Base-by-base conservation (phyloP, 2,797 vertebrate genomes). In the Lemur catta region DNA sequence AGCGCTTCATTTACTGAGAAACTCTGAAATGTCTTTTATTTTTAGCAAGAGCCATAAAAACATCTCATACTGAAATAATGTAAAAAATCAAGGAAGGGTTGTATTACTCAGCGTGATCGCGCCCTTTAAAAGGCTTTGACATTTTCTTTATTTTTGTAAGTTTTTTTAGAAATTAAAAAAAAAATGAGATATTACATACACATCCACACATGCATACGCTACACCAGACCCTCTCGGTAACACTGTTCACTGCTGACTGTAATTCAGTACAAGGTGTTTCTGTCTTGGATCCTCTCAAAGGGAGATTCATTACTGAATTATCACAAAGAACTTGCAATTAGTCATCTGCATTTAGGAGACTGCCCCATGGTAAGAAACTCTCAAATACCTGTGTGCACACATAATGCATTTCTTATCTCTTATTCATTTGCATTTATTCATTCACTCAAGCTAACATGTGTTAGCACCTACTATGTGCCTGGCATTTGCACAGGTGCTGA, bases 21-120 rank as follows among this genome's bases (percentile, higher is more conserved):
- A 63, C 97, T 98, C 97, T 97, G 97, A 98, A 98, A 98, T 98
- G 95, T 98, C 98, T 98, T 97, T 98, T 98, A 98, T 98, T 98
- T 98, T 98, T 98, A 98, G 98, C 98, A 98, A 93, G 92, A 97
- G 97, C 95, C 98, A 97, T 97, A 98, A 98, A 97, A 98, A 97
- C 98, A 98, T 98, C 97, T 98, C 98, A 93, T 98, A 97, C 98
- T 95, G 97, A 98, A 98, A 93, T 97, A 96, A 98, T 98, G 98
- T 98, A 98, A 97, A 97, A 98, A 98, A 98, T 98, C 97, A 98
- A 93, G 92, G 96, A 92, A 97, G 97, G 97, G 97, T 97, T 97
- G 98, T 98, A 98, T 98, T 98, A 98, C 98, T 98, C 98, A 98
- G 98, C 97, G 98, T 97, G 98, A 98, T 98, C 98, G 20, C 72